Evolutionary conservation across 2,888 invertebrate genomes (phyloP).

Genomic region (Falcaria lacertinaria): DNA sequence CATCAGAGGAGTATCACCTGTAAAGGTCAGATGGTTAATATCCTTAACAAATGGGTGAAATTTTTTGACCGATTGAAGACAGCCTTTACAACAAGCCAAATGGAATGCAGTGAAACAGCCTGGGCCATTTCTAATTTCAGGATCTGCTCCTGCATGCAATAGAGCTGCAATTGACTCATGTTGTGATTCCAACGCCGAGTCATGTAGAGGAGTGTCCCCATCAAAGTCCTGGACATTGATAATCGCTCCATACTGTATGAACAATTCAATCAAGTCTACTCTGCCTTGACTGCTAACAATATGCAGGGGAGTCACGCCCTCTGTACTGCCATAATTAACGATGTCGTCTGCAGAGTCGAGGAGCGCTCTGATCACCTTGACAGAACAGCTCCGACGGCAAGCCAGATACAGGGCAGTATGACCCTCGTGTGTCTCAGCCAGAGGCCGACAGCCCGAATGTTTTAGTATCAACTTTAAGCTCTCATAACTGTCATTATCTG

Average conservation of each 20-base stretch:
- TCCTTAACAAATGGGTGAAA: conserved; percentile 56
- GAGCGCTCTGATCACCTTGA: conserved; percentile 50
- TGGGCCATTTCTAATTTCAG: conserved; percentile 57
- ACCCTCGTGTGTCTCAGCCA: conserved; percentile 69
- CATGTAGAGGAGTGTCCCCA: conserved; percentile 71
- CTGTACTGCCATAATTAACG: conserved; percentile 65
- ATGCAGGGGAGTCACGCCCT: conserved; percentile 69
- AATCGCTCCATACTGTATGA: conserved; percentile 61
- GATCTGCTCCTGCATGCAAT: conserved; percentile 63
- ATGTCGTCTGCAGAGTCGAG: conserved; percentile 56
- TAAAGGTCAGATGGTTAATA: conserved; percentile 48
- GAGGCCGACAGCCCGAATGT: conserved; percentile 46
- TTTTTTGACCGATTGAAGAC: conserved; percentile 42
- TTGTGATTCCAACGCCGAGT: conserved; percentile 52
- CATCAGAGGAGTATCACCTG: conserved; percentile 59
- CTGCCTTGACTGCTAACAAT: conserved; percentile 60
- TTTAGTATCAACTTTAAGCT: conserved; percentile 54
- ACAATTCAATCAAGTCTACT: conserved; percentile 51
- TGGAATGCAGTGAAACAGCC: conserved; percentile 60
- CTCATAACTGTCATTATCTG: conserved; percentile 60
- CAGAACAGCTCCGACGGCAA: conserved; percentile 50
- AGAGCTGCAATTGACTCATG: conserved; percentile 47
- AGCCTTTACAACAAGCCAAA: conserved; percentile 63
- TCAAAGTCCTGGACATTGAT: conserved; percentile 70
- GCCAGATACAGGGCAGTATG: conserved; percentile 72